phyloP scores from a whole-genome alignment of 2,888 invertebrate genomes.

The Seira sanloemensis region DNA sequence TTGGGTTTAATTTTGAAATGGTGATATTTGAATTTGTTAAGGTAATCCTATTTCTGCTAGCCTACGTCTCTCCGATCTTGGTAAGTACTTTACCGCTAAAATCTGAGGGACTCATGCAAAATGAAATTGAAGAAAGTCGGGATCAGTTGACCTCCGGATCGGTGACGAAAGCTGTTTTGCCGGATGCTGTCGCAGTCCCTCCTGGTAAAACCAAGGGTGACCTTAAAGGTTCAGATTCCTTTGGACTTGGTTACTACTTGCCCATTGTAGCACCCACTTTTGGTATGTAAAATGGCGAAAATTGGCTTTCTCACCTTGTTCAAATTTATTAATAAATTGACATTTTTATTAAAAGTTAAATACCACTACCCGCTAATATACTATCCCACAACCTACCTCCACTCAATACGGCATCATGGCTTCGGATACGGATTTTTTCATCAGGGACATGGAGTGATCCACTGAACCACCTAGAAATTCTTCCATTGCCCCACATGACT shows the following conservation, averaged over 20 bases:
- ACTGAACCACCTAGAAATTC: neutral
- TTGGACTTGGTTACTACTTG: conserved; percentile 56
- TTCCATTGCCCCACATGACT: neutral
- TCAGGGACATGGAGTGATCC: conserved; percentile 38
- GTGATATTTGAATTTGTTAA: too few species aligned
- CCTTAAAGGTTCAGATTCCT: conserved; percentile 51
- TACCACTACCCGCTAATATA: conserved; percentile 40
- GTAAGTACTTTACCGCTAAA: too few species aligned
- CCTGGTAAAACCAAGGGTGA: conserved; percentile 25
- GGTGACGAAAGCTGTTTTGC: neutral
- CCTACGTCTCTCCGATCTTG: too few species aligned
- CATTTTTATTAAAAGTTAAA: conserved; percentile 30
- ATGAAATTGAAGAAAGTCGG: neutral
- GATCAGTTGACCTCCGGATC: conserved; percentile 39
- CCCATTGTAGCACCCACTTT: conserved; percentile 32
- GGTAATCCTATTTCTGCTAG: too few species aligned
- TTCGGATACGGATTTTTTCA: conserved; percentile 46
- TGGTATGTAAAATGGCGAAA: conserved; percentile 10
- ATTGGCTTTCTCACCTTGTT: neutral
- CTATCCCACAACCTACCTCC: conserved; percentile 35
- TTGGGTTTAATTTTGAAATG: too few species aligned
- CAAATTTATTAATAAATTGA: neutral
- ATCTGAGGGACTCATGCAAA: neutral
- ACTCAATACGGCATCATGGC: conserved; percentile 56
- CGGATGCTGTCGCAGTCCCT: conserved; percentile 7